Evolutionary conservation across 2,113 vertebrate species (phyloP).

Genomic region (Grus americana): DNA sequence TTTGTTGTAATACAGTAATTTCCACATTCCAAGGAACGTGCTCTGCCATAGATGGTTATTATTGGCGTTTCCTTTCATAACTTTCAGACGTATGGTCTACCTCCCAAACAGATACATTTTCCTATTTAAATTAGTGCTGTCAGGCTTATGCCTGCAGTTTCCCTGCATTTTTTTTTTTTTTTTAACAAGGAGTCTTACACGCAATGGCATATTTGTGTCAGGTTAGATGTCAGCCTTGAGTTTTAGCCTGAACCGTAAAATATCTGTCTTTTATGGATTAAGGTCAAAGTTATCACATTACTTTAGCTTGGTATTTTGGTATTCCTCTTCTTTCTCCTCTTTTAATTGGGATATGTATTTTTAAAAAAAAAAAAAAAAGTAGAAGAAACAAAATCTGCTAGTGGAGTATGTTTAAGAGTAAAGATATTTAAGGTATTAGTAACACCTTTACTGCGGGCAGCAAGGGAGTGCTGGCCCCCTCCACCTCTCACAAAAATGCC

Average conservation of each 20-base stretch:
- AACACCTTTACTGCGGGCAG: rapidly evolving
- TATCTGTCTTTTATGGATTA: constrained; percentile 47
- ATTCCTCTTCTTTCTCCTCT: constrained; percentile 1
- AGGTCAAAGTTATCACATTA: constrained; percentile 19
- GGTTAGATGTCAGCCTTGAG: constrained; percentile 23
- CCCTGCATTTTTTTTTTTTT: not conserved
- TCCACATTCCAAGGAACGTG: constrained; percentile 54
- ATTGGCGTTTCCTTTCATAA: constrained; percentile 50
- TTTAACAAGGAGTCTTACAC: constrained; percentile 2
- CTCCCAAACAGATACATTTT: constrained; percentile 32
- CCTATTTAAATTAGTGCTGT: constrained; percentile 37
- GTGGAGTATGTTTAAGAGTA: not conserved
- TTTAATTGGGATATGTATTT: not conserved
- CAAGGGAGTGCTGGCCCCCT: not conserved
- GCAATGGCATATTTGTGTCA: constrained; percentile 8
- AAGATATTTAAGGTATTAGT: not conserved
- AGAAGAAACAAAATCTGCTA: not conserved
- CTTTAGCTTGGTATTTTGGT: not conserved
- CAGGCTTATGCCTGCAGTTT: constrained; percentile 54
- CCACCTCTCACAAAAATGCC: not conserved
- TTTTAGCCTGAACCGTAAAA: constrained; percentile 49
- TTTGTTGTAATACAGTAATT: constrained; percentile 60
- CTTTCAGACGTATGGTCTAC: constrained; percentile 38
- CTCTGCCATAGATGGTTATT: constrained; percentile 32
- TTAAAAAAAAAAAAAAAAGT: no score